Evolutionary conservation across 2,797 vertebrate species (phyloP).

Genomic region (Platalea minor): DNA sequence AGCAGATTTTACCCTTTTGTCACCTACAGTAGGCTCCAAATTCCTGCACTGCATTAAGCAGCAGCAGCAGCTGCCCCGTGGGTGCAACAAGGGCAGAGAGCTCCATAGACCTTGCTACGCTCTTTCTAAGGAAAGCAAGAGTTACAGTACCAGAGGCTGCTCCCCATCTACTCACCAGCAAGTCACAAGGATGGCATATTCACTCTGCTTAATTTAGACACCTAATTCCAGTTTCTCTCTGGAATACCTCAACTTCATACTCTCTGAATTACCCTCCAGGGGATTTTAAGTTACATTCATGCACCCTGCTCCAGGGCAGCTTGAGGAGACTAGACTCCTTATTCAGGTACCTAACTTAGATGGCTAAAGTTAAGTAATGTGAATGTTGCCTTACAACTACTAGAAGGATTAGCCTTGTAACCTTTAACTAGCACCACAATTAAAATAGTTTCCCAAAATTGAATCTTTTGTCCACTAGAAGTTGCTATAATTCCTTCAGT

Average conservation of each 20-base stretch:
- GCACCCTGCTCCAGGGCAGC: neutral
- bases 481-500: neutral
- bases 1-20: neutral
- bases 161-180: neutral
- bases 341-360: neutral
- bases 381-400: neutral
- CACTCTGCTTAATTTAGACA: neutral
- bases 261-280: neutral
- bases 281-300: neutral
- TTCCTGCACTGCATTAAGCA: neutral
- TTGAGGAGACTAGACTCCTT: neutral
- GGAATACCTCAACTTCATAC: neutral
- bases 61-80: neutral
- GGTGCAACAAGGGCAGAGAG: neutral
- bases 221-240: neutral
- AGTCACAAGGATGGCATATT: neutral
- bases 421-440: neutral
- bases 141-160: neutral
- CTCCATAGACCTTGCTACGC: accelerated
- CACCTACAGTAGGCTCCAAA: neutral
- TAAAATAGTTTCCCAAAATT: neutral
- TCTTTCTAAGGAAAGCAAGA: neutral
- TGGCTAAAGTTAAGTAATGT: neutral
- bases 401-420: neutral
- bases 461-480: neutral